A percentile compares a stretch with the other conserved stretches of the same genome.
These are phyloP conservation scores for Ibycter americanus DNA, from an alignment of 2,797 vertebrate species.

Conservation along the genomic window DNA sequence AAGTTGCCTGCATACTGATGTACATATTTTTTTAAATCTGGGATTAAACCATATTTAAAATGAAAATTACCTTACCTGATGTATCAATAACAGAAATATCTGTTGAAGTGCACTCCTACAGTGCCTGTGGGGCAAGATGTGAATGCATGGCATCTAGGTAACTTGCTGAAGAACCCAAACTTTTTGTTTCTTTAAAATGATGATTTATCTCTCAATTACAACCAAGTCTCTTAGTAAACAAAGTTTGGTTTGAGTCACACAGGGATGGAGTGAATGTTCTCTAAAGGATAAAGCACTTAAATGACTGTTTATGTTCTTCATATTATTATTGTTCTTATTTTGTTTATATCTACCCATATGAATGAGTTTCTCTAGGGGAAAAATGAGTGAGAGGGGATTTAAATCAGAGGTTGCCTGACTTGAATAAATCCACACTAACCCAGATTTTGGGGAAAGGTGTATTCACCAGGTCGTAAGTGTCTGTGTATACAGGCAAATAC, in stretches of 20 bases:
- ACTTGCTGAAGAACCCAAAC: neutral
- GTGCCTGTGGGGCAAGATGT: neutral
- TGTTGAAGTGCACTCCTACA: neutral
- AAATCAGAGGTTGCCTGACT: neutral
- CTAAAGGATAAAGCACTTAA: neutral
- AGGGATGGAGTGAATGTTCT: conserved; percentile 1
- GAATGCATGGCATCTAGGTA: neutral
- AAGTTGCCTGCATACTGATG: neutral
- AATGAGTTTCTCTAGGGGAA: neutral
- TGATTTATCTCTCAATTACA: conserved; percentile 15
- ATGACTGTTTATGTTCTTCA: neutral
- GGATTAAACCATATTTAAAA: neutral
- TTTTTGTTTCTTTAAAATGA: neutral
- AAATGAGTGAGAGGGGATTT: neutral
- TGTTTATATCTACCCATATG: neutral
- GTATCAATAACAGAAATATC: neutral
- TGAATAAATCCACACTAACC: neutral
- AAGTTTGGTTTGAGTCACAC: neutral
- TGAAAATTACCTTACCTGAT: neutral
- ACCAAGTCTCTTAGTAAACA: neutral
- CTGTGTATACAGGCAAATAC: neutral
- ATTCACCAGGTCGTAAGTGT: neutral
- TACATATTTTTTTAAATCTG: neutral
- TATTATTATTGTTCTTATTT: neutral
- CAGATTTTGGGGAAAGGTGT: neutral